A percentile compares a stretch with the other conserved stretches of the same genome.
Conservation (phyloP, 2,113 vertebrate species). For the Lontra canadensis region DNA sequence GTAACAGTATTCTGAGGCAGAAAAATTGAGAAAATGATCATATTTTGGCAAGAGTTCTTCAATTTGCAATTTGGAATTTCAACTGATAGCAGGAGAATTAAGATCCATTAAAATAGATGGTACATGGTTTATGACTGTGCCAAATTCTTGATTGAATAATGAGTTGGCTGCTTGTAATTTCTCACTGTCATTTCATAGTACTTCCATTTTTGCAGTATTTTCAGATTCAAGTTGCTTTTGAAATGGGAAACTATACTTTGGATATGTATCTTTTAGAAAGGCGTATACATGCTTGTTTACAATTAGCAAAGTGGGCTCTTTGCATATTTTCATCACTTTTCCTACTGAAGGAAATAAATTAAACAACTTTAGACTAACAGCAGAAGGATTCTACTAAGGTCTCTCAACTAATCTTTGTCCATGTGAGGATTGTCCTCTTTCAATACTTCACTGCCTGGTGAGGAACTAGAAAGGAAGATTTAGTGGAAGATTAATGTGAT, state of each 20-base stretch:
- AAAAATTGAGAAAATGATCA: conserved; percentile 58
- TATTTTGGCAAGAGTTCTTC: conserved; percentile 64
- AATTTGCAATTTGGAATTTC: conserved; percentile 73
- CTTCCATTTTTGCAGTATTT: conserved; percentile 68
- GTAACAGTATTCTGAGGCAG: conserved; percentile 32
- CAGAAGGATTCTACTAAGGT: conserved; percentile 17
- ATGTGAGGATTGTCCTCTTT: conserved; percentile 54
- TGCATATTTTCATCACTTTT: conserved; percentile 39
- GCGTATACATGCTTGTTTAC: conserved; percentile 40
- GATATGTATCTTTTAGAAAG: conserved; percentile 58
- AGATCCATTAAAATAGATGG: conserved; percentile 71
- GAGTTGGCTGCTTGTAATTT: conserved; percentile 72
- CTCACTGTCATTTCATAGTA: conserved; percentile 75
- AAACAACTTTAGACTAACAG: conserved; percentile 18
- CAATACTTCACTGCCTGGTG: conserved; percentile 40
- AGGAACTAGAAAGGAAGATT: conserved; percentile 60
- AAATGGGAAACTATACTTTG: conserved; percentile 66
- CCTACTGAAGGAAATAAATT: conserved; percentile 53
- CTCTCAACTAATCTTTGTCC: conserved; percentile 54
- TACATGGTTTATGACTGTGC: conserved; percentile 66
- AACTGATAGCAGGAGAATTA: conserved; percentile 70
- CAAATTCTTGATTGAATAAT: conserved; percentile 78
- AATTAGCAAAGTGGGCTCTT: conserved; percentile 36
- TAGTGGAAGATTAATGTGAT: conserved; percentile 65
- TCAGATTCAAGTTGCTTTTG: conserved; percentile 61